Evolutionary conservation across 2,113 vertebrate species (phyloP).

Genomic region (Oxyruncus cristatus): DNA sequence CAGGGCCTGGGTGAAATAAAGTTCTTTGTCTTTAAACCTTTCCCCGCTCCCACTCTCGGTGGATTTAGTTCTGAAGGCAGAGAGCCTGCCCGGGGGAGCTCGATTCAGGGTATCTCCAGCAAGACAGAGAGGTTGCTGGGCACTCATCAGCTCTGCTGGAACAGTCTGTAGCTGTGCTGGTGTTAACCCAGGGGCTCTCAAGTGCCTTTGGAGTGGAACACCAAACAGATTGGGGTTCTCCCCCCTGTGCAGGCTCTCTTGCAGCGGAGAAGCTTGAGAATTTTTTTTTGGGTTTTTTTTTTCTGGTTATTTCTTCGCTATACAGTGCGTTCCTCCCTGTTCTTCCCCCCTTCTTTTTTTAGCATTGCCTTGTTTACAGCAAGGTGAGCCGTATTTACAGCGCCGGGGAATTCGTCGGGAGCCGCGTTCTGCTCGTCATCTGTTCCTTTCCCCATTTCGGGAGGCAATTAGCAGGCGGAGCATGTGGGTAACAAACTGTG

Average conservation of each 20-base stretch:
- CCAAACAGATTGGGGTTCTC: background rate
- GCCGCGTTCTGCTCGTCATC: constrained; percentile 43
- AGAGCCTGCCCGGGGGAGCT: background rate
- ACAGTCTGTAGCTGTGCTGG: background rate
- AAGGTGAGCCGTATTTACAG: constrained; percentile 61
- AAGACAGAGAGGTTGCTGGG: background rate
- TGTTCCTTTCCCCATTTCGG: constrained; percentile 34
- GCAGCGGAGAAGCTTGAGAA: background rate
- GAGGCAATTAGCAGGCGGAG: constrained; percentile 20
- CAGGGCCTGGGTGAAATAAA: background rate
- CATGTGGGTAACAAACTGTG: background rate
- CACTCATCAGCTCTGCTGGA: background rate
- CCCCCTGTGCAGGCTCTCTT: background rate
- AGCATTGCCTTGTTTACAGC: constrained; percentile 54
- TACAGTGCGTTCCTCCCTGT: background rate
- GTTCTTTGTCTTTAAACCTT: background rate
- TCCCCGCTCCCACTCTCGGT: background rate
- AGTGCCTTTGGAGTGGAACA: background rate
- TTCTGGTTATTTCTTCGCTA: background rate
- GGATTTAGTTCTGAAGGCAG: background rate
- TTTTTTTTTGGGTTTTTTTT: background rate
- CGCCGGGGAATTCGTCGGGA: constrained; percentile 39
- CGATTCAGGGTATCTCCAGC: background rate
- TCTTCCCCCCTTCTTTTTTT: background rate
- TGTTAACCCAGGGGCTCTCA: background rate